Conservation (phyloP, 2,797 vertebrate species). For the Podargus strigoides region DNA sequence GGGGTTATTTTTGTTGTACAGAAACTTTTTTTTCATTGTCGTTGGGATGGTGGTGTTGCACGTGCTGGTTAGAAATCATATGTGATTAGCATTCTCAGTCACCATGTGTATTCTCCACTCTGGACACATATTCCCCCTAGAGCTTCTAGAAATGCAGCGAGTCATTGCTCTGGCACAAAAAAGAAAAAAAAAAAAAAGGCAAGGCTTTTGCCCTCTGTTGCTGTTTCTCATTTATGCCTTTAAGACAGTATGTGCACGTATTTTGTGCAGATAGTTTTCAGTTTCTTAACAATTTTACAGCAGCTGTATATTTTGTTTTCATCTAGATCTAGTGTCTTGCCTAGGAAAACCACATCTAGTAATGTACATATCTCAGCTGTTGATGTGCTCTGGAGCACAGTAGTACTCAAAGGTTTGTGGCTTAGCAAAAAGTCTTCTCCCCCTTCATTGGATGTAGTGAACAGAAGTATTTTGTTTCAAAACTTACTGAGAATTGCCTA, state of each 20-base stretch:
- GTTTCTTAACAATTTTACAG: neutral
- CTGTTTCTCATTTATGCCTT: neutral
- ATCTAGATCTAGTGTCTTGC: neutral
- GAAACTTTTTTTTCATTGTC: neutral
- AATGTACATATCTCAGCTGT: neutral
- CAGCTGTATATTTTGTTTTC: neutral
- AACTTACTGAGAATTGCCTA: neutral
- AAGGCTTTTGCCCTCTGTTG: neutral
- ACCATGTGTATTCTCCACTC: neutral
- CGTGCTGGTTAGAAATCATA: neutral
- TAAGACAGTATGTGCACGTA: neutral
- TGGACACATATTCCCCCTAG: neutral
- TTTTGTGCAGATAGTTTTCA: neutral
- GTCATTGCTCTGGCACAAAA: neutral
- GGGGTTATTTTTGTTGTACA: neutral
- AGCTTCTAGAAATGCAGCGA: neutral
- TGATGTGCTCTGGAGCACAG: neutral
- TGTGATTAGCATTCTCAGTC: neutral
- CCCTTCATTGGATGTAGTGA: neutral
- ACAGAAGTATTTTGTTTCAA: neutral
- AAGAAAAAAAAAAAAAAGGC: neutral
- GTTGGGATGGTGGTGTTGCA: neutral
- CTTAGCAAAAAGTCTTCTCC: neutral
- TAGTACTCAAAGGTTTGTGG: neutral
- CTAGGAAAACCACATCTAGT: neutral